phyloP scores from a whole-genome alignment of 2,797 vertebrate species.

The Leucoraja ocellata region DNA sequence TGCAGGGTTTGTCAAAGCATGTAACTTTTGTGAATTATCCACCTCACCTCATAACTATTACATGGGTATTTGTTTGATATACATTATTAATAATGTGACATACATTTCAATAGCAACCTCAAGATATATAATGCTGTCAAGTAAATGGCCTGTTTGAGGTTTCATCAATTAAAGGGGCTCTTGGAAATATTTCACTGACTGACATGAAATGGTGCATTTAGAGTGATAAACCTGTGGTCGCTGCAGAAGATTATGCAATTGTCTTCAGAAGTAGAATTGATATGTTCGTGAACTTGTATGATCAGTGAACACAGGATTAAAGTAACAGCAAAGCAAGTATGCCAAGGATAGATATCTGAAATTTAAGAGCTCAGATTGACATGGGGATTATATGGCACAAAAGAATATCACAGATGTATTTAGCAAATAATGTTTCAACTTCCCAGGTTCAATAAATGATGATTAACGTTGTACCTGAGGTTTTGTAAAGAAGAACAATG shows the following conservation, averaged over 20 bases:
- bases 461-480: background rate
- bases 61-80: conserved; percentile 33
- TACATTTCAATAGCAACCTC: background rate
- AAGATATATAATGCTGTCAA: background rate
- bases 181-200: background rate
- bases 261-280: background rate
- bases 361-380: background rate
- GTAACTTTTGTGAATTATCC: conserved; percentile 8
- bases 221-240: background rate
- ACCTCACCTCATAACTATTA: background rate
- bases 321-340: background rate
- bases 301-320: background rate
- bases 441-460: background rate
- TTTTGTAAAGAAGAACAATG: background rate
- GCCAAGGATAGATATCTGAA: background rate
- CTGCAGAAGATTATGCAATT: background rate
- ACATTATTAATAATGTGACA: conserved; percentile 15
- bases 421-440: background rate
- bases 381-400: background rate
- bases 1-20: background rate
- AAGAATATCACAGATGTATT: background rate
- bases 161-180: background rate
- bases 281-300: background rate
- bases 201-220: background rate
- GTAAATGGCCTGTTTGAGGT: conserved; percentile 25